Percentiles rank a stretch among this genome's conserved stretches.
Conservation (phyloP, 2,113 vertebrate genomes). For the Gambusia holbrooki region DNA sequence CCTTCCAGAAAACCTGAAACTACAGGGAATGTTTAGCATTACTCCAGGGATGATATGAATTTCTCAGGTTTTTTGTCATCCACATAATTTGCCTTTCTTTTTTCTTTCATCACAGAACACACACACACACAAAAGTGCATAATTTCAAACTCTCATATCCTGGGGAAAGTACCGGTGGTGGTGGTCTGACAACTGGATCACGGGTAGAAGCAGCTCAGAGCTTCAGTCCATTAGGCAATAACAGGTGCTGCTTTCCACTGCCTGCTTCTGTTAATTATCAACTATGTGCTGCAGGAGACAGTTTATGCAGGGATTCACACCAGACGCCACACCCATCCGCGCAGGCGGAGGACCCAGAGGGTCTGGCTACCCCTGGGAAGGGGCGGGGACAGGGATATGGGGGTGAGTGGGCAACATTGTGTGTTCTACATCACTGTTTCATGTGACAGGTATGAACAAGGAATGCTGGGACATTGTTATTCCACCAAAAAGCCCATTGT, state of each 20-base stretch:
- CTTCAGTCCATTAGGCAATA: slow-evolving; percentile 68
- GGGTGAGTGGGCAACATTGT: neutral
- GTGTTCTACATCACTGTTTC: neutral
- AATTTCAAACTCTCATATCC: slow-evolving; percentile 24
- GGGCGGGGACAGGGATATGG: too few species aligned
- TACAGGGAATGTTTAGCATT: neutral
- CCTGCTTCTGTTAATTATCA: slow-evolving; percentile 81
- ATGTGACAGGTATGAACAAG: neutral
- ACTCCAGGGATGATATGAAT: neutral
- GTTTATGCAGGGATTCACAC: slow-evolving; percentile 63
- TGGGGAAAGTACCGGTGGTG: slow-evolving; percentile 26
- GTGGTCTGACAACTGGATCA: slow-evolving; percentile 56
- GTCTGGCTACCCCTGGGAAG: slow-evolving; percentile 32
- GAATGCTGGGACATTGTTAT: neutral
- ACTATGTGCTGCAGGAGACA: slow-evolving; percentile 60
- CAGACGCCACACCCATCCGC: slow-evolving; percentile 73
- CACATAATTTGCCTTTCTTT: neutral
- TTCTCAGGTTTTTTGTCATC: neutral
- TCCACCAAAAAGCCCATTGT: neutral
- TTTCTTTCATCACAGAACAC: neutral
- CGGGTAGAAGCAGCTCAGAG: slow-evolving; percentile 56
- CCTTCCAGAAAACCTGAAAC: neutral
- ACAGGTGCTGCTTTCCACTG: slow-evolving; percentile 80
- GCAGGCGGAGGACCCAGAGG: slow-evolving; percentile 73
- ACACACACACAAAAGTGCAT: slow-evolving; percentile 21